Conservation (phyloP, 1,140 invertebrate species). For the Drosophila sucinea region DNA sequence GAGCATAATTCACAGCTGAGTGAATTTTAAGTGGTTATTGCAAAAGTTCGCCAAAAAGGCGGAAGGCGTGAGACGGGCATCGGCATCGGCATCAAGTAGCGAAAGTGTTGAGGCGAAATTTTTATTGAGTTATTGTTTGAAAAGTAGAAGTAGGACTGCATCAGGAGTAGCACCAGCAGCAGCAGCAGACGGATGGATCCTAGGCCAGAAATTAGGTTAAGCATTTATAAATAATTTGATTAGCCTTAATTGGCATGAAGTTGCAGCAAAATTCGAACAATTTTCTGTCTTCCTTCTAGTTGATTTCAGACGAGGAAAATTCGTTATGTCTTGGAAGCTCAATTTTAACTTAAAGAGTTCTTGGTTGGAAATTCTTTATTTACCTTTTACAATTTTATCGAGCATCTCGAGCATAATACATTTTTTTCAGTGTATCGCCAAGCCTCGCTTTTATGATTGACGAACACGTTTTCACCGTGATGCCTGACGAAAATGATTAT, state of each 20-base stretch:
- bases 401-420: not conserved
- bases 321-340: not conserved
- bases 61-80: not conserved
- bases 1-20: slow-evolving; percentile 81
- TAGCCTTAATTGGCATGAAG: slow-evolving; percentile 77
- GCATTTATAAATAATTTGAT: slow-evolving; percentile 81
- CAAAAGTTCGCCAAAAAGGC: slow-evolving; percentile 68
- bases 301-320: slow-evolving; percentile 19
- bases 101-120: slow-evolving; percentile 73
- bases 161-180: slow-evolving; percentile 11
- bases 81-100: slow-evolving; percentile 50
- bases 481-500: slow-evolving; percentile 76
- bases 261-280: slow-evolving; percentile 50
- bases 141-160: not conserved
- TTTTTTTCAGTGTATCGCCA: not conserved
- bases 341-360: too few species aligned
- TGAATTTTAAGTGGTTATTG: slow-evolving; percentile 82
- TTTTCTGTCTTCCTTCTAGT: slow-evolving; percentile 13
- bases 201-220: slow-evolving; percentile 74
- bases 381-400: too few species aligned
- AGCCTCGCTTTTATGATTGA: slow-evolving; percentile 58
- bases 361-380: too few species aligned
- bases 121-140: slow-evolving; percentile 72
- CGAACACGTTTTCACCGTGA: slow-evolving; percentile 34
- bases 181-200: slow-evolving; percentile 46